These are phyloP conservation scores for Melitaea cinxia DNA, from an alignment of 1,140 invertebrate species.

Conservation along the genomic window DNA sequence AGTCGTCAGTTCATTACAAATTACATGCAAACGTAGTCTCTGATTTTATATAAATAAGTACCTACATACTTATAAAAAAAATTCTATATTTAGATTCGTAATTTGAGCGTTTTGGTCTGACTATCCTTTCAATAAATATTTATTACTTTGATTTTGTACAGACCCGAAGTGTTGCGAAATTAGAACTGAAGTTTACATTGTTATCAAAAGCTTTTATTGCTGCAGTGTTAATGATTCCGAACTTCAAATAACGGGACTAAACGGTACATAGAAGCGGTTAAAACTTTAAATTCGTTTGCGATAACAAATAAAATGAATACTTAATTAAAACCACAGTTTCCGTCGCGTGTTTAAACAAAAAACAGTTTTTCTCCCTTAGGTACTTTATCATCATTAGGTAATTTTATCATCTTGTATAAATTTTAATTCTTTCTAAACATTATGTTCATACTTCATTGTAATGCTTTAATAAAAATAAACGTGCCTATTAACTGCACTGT, in stretches of 20 bases:
- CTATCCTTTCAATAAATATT: slow-evolving; percentile 55
- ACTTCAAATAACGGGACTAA: slow-evolving; percentile 23
- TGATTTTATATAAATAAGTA: too few species aligned
- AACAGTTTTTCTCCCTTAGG: too few species aligned
- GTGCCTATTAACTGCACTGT: neutral
- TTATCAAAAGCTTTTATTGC: slow-evolving; percentile 47
- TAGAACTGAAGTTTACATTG: slow-evolving; percentile 47
- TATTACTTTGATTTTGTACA: slow-evolving; percentile 56
- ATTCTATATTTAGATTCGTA: slow-evolving; percentile 34
- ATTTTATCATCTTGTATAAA: too few species aligned
- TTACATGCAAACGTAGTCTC: too few species aligned
- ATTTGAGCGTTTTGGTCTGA: slow-evolving; percentile 41
- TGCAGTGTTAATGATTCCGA: slow-evolving; percentile 29
- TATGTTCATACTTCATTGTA: too few species aligned
- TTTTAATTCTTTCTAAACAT: too few species aligned
- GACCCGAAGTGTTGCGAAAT: slow-evolving; percentile 45
- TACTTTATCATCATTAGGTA: too few species aligned
- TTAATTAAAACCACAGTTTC: too few species aligned
- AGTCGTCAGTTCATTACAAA: too few species aligned
- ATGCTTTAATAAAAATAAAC: too few species aligned
- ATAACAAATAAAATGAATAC: neutral
- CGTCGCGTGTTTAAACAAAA: too few species aligned
- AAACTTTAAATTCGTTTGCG: neutral
- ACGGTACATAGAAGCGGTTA: slow-evolving; percentile 4
- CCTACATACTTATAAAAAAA: too few species aligned